Evolutionary conservation across 2,113 vertebrate species (phyloP).

Genomic region (Charina bottae): DNA sequence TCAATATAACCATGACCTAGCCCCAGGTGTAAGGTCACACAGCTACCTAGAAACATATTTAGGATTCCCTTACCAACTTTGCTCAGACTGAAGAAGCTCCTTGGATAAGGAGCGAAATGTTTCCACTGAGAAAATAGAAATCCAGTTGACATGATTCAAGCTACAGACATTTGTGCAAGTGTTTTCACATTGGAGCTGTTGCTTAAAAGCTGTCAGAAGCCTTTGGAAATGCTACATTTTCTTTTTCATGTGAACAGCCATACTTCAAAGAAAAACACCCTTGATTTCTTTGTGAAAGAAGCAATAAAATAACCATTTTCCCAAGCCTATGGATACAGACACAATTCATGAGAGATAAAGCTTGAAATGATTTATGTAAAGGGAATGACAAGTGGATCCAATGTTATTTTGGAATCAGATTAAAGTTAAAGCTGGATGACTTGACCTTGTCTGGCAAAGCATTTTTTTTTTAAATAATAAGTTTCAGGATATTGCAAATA

Average conservation of each 20-base stretch:
- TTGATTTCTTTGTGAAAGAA: constrained; percentile 35
- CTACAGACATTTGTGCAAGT: constrained; percentile 25
- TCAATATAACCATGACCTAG: too few species aligned
- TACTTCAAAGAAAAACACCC: constrained; percentile 45
- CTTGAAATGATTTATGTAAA: constrained; percentile 43
- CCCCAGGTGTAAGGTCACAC: too few species aligned
- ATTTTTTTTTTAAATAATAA: constrained; percentile 42
- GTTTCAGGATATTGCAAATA: constrained; percentile 27
- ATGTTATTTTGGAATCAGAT: constrained; percentile 35
- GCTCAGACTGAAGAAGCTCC: too few species aligned
- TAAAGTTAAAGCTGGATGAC: constrained; percentile 31
- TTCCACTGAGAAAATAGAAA: too few species aligned
- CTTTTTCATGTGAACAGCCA: constrained; percentile 4
- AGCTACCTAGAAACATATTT: too few species aligned
- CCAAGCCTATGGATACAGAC: constrained; percentile 33
- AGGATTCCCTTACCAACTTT: too few species aligned
- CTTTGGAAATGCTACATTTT: constrained; percentile 14
- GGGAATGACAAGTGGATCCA: constrained; percentile 28
- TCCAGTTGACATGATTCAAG: too few species aligned
- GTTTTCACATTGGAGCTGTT: neutral
- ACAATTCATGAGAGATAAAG: constrained; percentile 46
- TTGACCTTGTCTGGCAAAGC: constrained; percentile 11
- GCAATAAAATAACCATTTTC: neutral
- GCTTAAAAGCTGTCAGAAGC: constrained; percentile 8
- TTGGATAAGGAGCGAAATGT: too few species aligned